phyloP scores from a whole-genome alignment of 2,888 invertebrate genomes.

The Synergus laeviventris region DNA sequence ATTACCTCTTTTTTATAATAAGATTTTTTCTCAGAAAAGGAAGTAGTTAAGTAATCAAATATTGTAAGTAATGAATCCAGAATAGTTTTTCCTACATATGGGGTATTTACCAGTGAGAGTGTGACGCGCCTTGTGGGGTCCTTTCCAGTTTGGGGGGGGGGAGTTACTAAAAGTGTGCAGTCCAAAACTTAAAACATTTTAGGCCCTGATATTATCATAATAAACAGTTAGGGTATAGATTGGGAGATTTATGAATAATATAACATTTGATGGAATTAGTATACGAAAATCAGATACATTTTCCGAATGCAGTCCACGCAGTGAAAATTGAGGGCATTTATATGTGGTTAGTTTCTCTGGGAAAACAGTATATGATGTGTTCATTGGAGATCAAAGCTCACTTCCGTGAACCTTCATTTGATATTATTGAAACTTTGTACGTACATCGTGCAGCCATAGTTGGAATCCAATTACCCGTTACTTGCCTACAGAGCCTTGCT shows the following conservation, averaged over 20 bases:
- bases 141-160: no score
- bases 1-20: no score
- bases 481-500: background rate
- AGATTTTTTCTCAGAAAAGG: no score
- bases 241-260: background rate
- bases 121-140: no score
- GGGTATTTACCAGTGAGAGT: no score
- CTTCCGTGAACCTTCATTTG: slow-evolving; percentile 22
- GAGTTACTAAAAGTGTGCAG: no score
- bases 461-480: slow-evolving; percentile 31
- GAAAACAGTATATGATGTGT: background rate
- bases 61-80: no score
- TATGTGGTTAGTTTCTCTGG: background rate
- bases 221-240: background rate
- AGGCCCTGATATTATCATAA: no score
- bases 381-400: slow-evolving; percentile 30
- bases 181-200: no score
- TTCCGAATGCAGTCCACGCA: background rate
- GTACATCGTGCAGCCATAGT: slow-evolving; percentile 17
- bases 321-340: slow-evolving; percentile 1
- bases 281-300: slow-evolving; percentile 13
- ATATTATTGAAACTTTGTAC: slow-evolving; percentile 31
- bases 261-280: background rate
- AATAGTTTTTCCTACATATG: no score
- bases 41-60: no score